Percentiles rank a stretch among this genome's conserved stretches.
phyloP scores from a whole-genome alignment of 2,797 vertebrate genomes.

The Gambelia wislizenii region DNA sequence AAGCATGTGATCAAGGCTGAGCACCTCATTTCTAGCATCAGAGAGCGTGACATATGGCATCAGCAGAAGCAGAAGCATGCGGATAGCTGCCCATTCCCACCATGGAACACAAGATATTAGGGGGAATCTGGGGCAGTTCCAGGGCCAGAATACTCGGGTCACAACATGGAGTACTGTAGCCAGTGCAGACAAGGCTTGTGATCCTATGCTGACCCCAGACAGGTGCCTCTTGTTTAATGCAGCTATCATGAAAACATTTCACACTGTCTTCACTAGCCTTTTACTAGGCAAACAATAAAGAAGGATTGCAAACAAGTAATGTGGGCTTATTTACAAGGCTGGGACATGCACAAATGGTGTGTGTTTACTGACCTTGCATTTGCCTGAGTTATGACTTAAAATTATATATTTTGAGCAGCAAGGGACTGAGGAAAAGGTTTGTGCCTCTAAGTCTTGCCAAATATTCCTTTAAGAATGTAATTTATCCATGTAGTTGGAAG shows the following conservation, averaged over 20 bases:
- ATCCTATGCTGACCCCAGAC: neutral
- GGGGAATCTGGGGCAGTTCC: no score
- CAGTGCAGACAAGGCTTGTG: neutral
- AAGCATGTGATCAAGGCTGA: no score
- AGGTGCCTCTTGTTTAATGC: neutral
- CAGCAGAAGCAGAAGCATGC: no score
- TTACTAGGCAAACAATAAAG: neutral
- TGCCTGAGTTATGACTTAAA: neutral
- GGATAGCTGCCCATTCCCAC: no score
- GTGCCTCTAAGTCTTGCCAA: neutral
- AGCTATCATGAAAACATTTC: neutral
- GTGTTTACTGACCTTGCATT: neutral
- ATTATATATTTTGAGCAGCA: neutral
- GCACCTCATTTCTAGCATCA: no score
- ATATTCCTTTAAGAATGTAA: neutral
- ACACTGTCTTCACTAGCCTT: neutral
- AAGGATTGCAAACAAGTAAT: neutral
- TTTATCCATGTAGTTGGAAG: neutral
- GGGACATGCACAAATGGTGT: no score
- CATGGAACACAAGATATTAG: no score
- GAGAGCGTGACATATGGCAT: no score
- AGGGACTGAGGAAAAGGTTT: neutral
- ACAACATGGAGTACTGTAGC: no score
- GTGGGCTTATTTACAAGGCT: neutral
- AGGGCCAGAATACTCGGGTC: no score